Percentiles rank a stretch among this genome's conserved stretches.
Evolutionary conservation across 2,113 vertebrate species (phyloP).

Genomic region (Rhinogobius similis): DNA sequence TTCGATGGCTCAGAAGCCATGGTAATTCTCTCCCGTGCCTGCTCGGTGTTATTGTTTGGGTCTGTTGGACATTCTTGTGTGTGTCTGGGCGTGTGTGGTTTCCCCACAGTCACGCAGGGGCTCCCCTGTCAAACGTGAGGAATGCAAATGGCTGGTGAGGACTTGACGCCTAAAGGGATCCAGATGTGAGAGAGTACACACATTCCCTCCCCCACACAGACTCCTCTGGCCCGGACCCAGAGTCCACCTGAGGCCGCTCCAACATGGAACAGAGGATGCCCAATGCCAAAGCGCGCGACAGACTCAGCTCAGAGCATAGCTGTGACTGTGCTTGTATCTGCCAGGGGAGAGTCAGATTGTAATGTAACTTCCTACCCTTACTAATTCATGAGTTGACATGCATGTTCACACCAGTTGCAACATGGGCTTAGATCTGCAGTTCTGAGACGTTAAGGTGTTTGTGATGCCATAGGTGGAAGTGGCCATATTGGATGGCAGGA

Average conservation of each 20-base stretch:
- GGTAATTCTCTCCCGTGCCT: neutral
- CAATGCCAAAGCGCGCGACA: neutral
- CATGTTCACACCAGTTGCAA: too few relatives aligned
- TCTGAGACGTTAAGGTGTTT: neutral
- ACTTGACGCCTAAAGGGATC: constrained; percentile 67
- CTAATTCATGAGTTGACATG: too few relatives aligned
- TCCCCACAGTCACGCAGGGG: constrained; percentile 26
- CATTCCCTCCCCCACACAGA: neutral
- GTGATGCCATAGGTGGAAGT: constrained; percentile 50
- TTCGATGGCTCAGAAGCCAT: too few relatives aligned
- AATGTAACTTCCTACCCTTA: too few relatives aligned
- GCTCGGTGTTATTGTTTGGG: neutral
- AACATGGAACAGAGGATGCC: neutral
- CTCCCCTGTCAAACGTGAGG: constrained; percentile 49
- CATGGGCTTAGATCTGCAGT: neutral
- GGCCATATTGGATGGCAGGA: constrained; percentile 33
- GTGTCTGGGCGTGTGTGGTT: constrained; percentile 51
- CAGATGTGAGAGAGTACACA: constrained; percentile 73
- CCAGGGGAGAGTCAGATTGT: too few relatives aligned
- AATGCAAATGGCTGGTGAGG: constrained; percentile 55
- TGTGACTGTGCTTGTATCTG: too few relatives aligned
- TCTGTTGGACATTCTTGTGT: neutral
- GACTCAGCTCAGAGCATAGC: too few relatives aligned
- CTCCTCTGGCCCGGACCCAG: neutral
- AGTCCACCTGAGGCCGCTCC: neutral